Evolutionary conservation across 1,140 invertebrate species (phyloP).

Genomic region (Platorchestia sp.): DNA sequence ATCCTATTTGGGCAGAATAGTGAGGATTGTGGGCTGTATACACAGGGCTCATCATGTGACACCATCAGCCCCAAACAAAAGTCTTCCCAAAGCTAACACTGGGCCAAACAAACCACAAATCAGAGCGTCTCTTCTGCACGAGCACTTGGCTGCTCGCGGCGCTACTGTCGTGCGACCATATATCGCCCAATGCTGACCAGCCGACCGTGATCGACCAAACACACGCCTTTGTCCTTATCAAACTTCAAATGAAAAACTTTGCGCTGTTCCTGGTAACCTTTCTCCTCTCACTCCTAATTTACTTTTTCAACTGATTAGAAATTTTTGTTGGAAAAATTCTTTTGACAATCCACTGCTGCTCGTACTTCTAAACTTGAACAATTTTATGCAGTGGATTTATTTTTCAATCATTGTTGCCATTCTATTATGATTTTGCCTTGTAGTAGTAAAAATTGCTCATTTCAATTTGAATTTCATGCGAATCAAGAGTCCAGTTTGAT

Average conservation of each 20-base stretch:
- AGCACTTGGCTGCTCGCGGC: constrained; percentile 3
- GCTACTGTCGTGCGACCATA: constrained; percentile 20
- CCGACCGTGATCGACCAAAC: constrained; percentile 7
- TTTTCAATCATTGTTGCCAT: background rate
- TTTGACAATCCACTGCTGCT: background rate
- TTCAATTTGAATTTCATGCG: background rate
- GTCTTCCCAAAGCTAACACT: constrained; percentile 30
- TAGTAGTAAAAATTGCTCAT: no score
- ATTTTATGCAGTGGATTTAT: background rate
- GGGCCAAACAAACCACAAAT: constrained; percentile 39
- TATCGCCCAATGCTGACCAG: background rate
- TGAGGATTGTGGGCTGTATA: constrained; percentile 10
- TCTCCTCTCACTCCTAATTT: background rate
- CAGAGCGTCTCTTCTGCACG: constrained; percentile 1
- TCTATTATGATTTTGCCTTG: background rate
- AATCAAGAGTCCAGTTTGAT: background rate
- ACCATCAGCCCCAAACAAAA: constrained; percentile 38
- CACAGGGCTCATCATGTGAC: constrained; percentile 37
- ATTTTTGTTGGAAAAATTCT: background rate
- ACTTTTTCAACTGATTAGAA: background rate
- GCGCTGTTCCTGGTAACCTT: background rate
- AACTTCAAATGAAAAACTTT: background rate
- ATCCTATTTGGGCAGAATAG: constrained; percentile 7
- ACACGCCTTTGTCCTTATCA: background rate
- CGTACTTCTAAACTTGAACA: background rate